These are phyloP conservation scores for Cataglyphis albicans DNA, from an alignment of 2,888 invertebrate genomes.

Conservation along the genomic window DNA sequence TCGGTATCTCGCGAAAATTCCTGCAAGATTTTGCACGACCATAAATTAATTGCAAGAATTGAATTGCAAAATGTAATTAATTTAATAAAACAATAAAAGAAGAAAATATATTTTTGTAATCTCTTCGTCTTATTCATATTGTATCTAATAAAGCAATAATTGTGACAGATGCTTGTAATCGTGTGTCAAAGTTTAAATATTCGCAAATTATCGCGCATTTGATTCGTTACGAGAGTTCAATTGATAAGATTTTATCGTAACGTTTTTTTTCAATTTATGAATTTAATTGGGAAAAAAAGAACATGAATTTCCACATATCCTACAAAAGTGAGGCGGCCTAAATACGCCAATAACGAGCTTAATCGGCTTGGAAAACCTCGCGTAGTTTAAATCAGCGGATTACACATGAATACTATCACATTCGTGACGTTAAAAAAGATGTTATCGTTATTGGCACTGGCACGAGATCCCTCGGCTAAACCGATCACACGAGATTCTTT, in stretches of 20 bases:
- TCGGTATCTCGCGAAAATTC: not conserved
- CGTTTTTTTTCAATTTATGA: not conserved
- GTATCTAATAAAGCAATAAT: not conserved
- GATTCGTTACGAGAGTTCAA: not conserved
- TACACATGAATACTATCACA: constrained; percentile 29
- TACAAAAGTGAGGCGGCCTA: not conserved
- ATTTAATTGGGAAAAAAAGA: constrained; percentile 1
- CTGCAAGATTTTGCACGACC: not conserved
- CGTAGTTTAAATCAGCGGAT: constrained; percentile 21
- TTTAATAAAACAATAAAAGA: not conserved
- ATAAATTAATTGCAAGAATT: constrained; percentile 35
- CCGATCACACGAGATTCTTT: constrained; percentile 38
- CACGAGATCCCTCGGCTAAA: constrained; percentile 19
- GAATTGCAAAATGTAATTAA: not conserved
- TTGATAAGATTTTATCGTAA: not conserved
- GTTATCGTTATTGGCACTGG: constrained; percentile 48
- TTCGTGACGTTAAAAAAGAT: constrained; percentile 50
- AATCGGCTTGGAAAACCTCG: constrained; percentile 38
- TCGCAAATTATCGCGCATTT: not conserved
- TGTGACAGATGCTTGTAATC: not conserved
- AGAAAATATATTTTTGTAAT: not conserved
- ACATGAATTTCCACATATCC: not conserved
- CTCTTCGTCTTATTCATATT: not conserved
- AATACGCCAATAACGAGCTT: constrained; percentile 31
- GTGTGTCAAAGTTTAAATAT: not conserved